Conservation (phyloP, 2,113 vertebrate genomes). For the Coregonus clupeaformis region DNA sequence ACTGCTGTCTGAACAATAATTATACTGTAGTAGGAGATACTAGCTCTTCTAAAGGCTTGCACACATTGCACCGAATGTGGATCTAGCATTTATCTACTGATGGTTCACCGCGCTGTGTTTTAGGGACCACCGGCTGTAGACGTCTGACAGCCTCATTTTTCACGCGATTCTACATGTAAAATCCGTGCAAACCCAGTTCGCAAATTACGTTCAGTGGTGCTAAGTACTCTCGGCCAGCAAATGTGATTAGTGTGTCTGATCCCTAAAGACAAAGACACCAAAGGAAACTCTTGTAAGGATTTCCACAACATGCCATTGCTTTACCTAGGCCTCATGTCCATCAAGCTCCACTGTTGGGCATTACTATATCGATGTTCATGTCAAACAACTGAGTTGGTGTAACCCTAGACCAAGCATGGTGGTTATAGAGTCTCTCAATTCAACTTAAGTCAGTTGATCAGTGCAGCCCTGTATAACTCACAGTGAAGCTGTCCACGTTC, state of each 20-base stretch:
- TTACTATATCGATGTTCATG: not conserved
- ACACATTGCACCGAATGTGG: no score
- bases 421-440: not conserved
- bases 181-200: no score
- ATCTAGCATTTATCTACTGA: no score
- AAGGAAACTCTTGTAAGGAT: not conserved
- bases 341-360: not conserved
- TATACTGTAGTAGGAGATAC: not conserved
- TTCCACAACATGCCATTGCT: no score
- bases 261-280: not conserved
- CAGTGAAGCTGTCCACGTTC: conserved; percentile 72
- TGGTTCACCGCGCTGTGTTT: no score
- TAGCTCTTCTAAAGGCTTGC: not conserved
- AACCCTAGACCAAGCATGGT: not conserved
- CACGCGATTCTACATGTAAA: no score
- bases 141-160: no score
- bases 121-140: no score
- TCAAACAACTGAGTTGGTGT: not conserved
- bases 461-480: conserved; percentile 49
- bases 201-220: no score
- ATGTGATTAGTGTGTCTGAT: no score
- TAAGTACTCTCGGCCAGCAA: no score
- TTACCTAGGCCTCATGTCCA: no score
- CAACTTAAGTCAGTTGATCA: not conserved
- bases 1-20: conserved; percentile 7